Evolutionary conservation across 2,113 vertebrate genomes (phyloP).

Genomic region (Rhabdornis inornatus): DNA sequence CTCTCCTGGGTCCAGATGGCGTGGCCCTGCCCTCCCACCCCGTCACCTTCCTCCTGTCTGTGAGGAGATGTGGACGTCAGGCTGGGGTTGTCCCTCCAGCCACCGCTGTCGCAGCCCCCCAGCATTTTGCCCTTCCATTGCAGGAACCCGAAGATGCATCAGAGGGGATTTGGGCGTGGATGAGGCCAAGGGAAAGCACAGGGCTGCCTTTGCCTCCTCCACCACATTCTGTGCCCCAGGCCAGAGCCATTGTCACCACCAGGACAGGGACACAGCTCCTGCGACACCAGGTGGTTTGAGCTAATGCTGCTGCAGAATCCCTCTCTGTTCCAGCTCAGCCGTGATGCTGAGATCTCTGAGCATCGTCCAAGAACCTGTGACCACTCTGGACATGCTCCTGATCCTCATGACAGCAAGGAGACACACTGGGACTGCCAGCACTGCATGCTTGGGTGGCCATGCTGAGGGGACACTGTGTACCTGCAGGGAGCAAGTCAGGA

Average conservation of each 20-base stretch:
- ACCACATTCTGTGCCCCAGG: not conserved
- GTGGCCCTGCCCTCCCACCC: not conserved
- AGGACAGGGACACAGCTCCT: not conserved
- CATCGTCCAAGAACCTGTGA: not conserved
- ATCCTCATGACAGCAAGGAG: not conserved
- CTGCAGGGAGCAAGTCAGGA: not conserved
- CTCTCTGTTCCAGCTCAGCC: not conserved
- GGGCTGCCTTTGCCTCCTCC: not conserved
- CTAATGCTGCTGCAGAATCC: rapidly evolving
- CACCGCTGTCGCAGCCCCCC: rapidly evolving
- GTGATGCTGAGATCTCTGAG: not conserved
- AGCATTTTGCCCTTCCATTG: not conserved
- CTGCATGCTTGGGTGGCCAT: not conserved
- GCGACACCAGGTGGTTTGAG: not conserved
- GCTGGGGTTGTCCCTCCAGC: rapidly evolving
- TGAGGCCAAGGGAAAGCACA: not conserved
- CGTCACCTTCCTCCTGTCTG: not conserved
- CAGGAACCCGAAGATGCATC: not conserved
- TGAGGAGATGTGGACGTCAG: not conserved
- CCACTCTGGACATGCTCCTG: not conserved
- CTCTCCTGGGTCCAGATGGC: conserved; percentile 50
- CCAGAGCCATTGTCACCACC: not conserved
- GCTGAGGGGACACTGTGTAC: rapidly evolving
- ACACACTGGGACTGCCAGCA: not conserved
- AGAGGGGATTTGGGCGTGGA: not conserved